Evolutionary conservation across 2,888 invertebrate genomes (phyloP).

Genomic region (Ophion ellenae): DNA sequence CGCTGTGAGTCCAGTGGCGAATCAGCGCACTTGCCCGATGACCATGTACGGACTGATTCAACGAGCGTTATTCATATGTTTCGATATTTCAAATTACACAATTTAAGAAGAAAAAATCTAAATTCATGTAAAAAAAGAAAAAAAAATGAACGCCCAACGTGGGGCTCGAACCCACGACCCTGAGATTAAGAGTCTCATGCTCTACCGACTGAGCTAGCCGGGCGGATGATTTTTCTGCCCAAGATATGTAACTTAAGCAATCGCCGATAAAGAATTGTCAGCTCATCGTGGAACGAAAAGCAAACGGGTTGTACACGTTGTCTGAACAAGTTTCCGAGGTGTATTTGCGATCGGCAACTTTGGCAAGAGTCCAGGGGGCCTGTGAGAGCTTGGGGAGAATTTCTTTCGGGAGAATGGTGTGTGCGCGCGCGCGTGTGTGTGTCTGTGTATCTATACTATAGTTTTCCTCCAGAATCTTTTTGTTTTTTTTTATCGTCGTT

Average conservation of each 20-base stretch:
- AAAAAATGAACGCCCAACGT: no score
- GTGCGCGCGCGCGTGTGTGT: no score
- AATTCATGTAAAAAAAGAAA: no score
- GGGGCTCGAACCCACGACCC: not conserved
- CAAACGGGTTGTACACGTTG: not conserved
- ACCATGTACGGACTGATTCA: no score
- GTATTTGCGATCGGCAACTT: constrained; percentile 43
- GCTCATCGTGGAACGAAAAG: constrained; percentile 1
- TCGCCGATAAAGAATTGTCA: not conserved
- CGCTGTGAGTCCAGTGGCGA: no score
- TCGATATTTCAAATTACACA: no score
- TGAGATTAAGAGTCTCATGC: constrained; percentile 65
- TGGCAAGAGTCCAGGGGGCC: constrained; percentile 45
- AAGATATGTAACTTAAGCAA: not conserved
- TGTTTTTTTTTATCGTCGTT: no score
- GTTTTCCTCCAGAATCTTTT: no score
- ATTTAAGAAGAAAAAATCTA: no score
- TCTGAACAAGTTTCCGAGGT: constrained; percentile 24
- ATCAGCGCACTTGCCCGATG: no score
- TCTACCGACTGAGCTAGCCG: constrained; percentile 80
- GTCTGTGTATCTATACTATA: no score
- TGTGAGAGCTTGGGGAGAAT: constrained; percentile 5
- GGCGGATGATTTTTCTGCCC: constrained; percentile 53
- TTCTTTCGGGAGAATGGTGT: not conserved
- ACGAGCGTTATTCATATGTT: no score